Evolutionary conservation across 2,113 vertebrate genomes (phyloP).

Genomic region (Nipponia nippon): DNA sequence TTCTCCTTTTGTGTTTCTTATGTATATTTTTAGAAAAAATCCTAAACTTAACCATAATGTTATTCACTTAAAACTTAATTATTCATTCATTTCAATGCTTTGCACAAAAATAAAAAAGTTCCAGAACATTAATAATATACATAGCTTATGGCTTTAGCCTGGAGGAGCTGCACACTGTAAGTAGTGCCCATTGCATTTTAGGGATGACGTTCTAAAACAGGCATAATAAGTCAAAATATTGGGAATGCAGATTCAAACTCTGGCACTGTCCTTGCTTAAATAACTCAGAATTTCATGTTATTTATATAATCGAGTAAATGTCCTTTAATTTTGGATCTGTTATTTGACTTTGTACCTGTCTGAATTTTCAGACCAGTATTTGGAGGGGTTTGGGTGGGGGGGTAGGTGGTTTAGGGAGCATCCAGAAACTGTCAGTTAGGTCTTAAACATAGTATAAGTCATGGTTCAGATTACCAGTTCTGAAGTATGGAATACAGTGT

Average conservation of each 20-base stretch:
- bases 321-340: neutral
- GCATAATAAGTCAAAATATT: neutral
- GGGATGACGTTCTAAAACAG: neutral
- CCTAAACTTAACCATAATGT: neutral
- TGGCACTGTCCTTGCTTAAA: neutral
- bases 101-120: neutral
- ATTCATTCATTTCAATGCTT: neutral
- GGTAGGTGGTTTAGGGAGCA: neutral
- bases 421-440: neutral
- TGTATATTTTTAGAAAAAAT: neutral
- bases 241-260: neutral
- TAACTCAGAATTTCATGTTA: neutral
- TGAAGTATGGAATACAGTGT: neutral
- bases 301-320: neutral
- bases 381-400: rapidly evolving
- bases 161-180: neutral
- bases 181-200: neutral
- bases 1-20: neutral
- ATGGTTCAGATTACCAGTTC: neutral
- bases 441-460: neutral
- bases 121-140: neutral
- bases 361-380: neutral
- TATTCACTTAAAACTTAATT: neutral
- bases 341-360: neutral
- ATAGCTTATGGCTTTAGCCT: neutral